These are phyloP conservation scores for Cyclargus thomasi DNA, from an alignment of 1,140 invertebrate genomes.

Conservation along the genomic window DNA sequence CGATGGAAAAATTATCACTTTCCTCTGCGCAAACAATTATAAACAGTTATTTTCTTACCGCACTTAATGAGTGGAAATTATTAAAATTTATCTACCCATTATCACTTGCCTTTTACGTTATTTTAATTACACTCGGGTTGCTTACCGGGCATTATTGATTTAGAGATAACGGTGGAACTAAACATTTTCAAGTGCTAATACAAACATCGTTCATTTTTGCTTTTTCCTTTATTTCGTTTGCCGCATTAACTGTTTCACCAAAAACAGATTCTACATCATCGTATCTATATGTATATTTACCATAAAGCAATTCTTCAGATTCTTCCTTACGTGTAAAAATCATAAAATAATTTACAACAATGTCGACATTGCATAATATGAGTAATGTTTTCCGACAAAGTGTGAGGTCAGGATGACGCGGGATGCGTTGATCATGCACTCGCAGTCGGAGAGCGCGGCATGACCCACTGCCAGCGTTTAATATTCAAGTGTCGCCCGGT, in stretches of 20 bases:
- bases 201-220: background rate
- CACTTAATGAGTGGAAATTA: slow-evolving; percentile 13
- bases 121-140: background rate
- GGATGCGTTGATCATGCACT: slow-evolving; percentile 34
- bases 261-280: too few species aligned
- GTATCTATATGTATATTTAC: too few species aligned
- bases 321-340: too few species aligned
- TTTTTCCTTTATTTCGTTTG: background rate
- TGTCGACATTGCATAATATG: slow-evolving; percentile 2
- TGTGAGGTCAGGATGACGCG: slow-evolving; percentile 31
- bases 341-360: background rate
- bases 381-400: slow-evolving; percentile 25
- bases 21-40: background rate
- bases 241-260: too few species aligned
- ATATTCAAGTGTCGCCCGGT: slow-evolving; percentile 63
- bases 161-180: background rate
- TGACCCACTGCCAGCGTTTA: slow-evolving; percentile 61
- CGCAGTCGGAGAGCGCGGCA: slow-evolving; percentile 55
- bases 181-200: background rate
- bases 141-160: slow-evolving; percentile 10
- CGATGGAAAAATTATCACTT: slow-evolving; percentile 1
- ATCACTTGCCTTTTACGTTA: background rate
- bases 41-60: slow-evolving; percentile 6
- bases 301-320: too few species aligned
- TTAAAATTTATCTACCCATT: slow-evolving; percentile 11